Evolutionary conservation across 2,113 vertebrate species (phyloP), one percentile per base, ranked within the genome.

Genomic region (Microcebus murinus): DNA sequence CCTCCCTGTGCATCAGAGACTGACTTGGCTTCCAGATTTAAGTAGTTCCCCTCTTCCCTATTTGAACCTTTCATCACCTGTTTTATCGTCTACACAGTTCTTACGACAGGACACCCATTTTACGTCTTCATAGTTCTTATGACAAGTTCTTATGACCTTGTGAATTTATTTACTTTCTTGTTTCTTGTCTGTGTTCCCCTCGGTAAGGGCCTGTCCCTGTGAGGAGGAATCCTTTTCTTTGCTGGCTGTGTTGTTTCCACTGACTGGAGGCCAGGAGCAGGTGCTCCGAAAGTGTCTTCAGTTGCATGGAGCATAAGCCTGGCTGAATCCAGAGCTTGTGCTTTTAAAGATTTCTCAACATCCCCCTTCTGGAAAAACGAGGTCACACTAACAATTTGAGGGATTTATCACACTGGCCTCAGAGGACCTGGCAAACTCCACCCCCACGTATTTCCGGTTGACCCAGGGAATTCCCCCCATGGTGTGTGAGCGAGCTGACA

Each of bases 321-420:
- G 10, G 13, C 27, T 68, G 52, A 96, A 73, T 79, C 39, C 61
- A n/a, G 94, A 94, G 34, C 29, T 14, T 48, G 31, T 55, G 18
- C 55, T 96, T 91, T 82, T 52, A 52, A 61, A 77, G 50, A 13
- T 52, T 81, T 80, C 68, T 90, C 45, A 79, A 18, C 79, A 70
- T 61, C 79, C 31, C 4, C 10, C 10, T 87, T 73, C 20, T 31
- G 15, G 80, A 45, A 92, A 84, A 57, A 17, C 3, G 8, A 52
- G 21, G 23, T 65, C 70, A 45, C 25, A 23, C 4, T 34, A 36
- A 4, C 14, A 45, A 34, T 45, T 79, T 74, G 68, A 93, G 73
- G 67, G 63, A 25, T 42, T 81, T 74, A 29, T 39, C 29, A 59
- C 12, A 31, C 1, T 52, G 25, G 29, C 65, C 15, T 45, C 45